Evolutionary conservation across 2,888 invertebrate species (phyloP), one percentile per base, ranked within the genome.

Genomic region (Lasioglossum pauxillum): DNA sequence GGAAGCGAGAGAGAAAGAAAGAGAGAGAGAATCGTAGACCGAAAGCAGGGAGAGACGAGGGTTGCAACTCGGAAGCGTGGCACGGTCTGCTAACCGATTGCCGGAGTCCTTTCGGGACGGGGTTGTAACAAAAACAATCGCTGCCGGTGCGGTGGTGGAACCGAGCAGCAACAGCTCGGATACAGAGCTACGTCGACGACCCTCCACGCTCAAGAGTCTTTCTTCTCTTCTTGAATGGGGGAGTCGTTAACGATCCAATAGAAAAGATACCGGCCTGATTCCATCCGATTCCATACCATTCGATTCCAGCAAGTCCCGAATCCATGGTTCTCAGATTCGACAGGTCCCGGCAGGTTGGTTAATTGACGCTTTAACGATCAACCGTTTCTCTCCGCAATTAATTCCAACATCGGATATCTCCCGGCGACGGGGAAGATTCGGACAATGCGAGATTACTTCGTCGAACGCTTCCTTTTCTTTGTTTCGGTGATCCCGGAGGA

Each of bases 71-170:
- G 83, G 80, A 87, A 87, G 76, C 82, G 75, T 41, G 72, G 73
- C 67, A 53, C 46, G 77, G 78, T 67, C 64, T 74, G 78, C 73
- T 78, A 60, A 83, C 69, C 82, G 78, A 80, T 76, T 74, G 78
- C 80, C 38, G 69, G 69, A 7, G 35, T 44, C 84, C 35, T 74
- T 71, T 57, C 49, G 57, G n/a, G 78, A 78, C 80, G 67, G 67
- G 64, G 44, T 57, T 75, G 85, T 69, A 88, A 89, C 75, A 76
- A 84, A 83, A 80, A 86, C 86, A 89, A 82, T 88, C 79, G 69
- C 60, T 31, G 75, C 53, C n/a, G 1, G 57, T n/a, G n/a, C 57
- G n/a, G n/a, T 57, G n/a, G 57, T 2, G 57, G 46, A 71, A 80
- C 41, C 44, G 57, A 79, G 72, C 67, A 78, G 60, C 69, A 75